Conservation (phyloP, 2,888 invertebrate species). For the Mamestra brassicae region DNA sequence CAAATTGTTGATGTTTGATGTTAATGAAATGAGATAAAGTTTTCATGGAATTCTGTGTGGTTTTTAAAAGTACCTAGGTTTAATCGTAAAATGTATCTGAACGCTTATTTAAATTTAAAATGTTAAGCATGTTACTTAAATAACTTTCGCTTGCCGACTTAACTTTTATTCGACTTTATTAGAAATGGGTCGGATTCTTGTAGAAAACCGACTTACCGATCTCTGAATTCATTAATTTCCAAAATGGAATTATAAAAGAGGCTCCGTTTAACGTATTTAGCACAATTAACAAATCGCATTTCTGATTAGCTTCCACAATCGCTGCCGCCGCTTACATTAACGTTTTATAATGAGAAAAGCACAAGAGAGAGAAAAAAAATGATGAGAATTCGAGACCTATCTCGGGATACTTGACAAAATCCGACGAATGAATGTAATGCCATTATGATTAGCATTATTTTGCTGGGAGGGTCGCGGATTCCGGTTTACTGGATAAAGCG, state of each 20-base stretch:
- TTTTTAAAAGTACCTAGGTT: background rate
- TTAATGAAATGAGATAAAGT: constrained; percentile 18
- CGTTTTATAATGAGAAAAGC: constrained; percentile 83
- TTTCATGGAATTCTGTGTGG: constrained; percentile 9
- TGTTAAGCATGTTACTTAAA: background rate
- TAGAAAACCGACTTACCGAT: constrained; percentile 27
- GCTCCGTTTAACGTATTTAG: constrained; percentile 56
- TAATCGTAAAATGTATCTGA: background rate
- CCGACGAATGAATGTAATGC: constrained; percentile 89
- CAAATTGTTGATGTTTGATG: constrained; percentile 29
- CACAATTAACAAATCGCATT: constrained; percentile 74
- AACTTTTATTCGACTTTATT: constrained; percentile 9
- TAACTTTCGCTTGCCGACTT: constrained; percentile 5
- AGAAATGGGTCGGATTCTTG: constrained; percentile 16
- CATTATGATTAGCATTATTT: constrained; percentile 91
- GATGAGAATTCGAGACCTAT: constrained; percentile 79
- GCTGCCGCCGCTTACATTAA: constrained; percentile 79
- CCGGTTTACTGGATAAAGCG: constrained; percentile 89
- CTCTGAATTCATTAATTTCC: constrained; percentile 27
- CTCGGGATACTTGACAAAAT: constrained; percentile 87
- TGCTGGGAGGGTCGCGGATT: constrained; percentile 85
- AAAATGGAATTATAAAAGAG: constrained; percentile 34
- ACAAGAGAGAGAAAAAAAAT: constrained; percentile 78
- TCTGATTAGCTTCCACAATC: constrained; percentile 75
- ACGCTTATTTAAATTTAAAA: constrained; percentile 4